Evolutionary conservation across 2,797 vertebrate genomes (phyloP).

Genomic region (Varecia variegata): DNA sequence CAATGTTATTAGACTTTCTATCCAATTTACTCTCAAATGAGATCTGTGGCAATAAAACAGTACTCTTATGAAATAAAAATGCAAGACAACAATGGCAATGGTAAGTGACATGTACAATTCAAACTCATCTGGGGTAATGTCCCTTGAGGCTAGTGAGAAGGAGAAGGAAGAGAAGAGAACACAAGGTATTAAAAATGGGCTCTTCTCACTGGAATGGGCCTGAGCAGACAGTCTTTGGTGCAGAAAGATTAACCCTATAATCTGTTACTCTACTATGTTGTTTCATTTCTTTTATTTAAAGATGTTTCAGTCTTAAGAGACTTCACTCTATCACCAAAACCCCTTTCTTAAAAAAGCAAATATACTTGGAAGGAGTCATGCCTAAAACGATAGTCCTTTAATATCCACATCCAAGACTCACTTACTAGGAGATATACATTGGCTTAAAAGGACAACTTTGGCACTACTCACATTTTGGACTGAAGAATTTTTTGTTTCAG

Average conservation of each 20-base stretch:
- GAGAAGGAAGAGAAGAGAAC: neutral
- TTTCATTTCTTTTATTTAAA: neutral
- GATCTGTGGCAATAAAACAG: neutral
- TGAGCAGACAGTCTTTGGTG: neutral
- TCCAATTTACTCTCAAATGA: slow-evolving; percentile 6
- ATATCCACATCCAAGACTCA: neutral
- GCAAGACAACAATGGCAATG: neutral
- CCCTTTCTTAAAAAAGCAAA: neutral
- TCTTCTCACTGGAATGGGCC: neutral
- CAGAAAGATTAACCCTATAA: neutral
- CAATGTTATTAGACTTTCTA: neutral
- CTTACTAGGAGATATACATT: neutral
- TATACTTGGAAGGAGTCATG: neutral
- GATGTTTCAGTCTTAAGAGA: neutral
- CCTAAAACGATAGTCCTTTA: neutral
- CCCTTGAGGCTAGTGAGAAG: neutral
- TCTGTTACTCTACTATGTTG: neutral
- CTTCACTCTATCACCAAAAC: neutral
- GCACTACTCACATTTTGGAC: neutral
- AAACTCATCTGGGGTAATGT: neutral
- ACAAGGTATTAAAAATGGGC: neutral
- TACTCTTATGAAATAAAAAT: slow-evolving; percentile 34
- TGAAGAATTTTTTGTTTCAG: neutral
- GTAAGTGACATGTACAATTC: neutral
- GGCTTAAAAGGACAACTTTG: neutral